Evolutionary conservation across 2,797 vertebrate genomes (phyloP), one percentile per base, ranked within the genome.

Genomic region (Columba guinea): DNA sequence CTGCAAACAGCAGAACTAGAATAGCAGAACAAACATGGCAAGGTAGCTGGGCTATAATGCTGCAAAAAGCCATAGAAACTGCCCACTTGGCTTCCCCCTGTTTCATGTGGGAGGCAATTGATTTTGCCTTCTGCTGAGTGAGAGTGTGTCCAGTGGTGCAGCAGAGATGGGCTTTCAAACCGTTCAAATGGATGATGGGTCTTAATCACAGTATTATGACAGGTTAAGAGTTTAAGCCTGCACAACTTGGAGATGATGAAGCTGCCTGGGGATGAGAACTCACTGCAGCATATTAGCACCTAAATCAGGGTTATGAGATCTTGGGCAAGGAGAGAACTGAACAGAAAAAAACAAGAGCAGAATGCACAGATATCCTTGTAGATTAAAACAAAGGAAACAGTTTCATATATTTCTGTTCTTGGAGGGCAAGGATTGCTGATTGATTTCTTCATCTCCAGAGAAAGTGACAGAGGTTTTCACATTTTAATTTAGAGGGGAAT

Each of bases 191-290:
- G 84, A 67, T 89, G 95, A 77, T 80, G 90, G 62, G 32, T 55
- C 93, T 96, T 96, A 93, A 92, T 96, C 90, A 89, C 4, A 18
- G 64, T 89, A 74, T 94, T 92, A 93, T 55, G 88, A 87, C 91
- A 90, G 88, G 91, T 94, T 94, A 94, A 96, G 93, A 28, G 79
- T 91, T 93, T 94, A 95, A 94, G 56, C 64, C 81, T 62, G 75
- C 34, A 70, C 56, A 85, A 74, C 55, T 84, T 89, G 71, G 71
- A 87, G 78, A 93, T 74, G 91, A 96, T 94, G 88, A 92, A 92
- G 84, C 53, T 91, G 91, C 81, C 94, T 77, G 64, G 88, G 87
- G 93, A 90, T 90, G 80, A 68, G 51, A 92, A 87, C 62, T 90
- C 41, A 44, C 46, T 87, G 86, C 91, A 71, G 71, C 20, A 28